A percentile compares a stretch with the other conserved stretches of the same genome.
Conservation (phyloP, 1,140 invertebrate genomes). For the Atta texana region DNA sequence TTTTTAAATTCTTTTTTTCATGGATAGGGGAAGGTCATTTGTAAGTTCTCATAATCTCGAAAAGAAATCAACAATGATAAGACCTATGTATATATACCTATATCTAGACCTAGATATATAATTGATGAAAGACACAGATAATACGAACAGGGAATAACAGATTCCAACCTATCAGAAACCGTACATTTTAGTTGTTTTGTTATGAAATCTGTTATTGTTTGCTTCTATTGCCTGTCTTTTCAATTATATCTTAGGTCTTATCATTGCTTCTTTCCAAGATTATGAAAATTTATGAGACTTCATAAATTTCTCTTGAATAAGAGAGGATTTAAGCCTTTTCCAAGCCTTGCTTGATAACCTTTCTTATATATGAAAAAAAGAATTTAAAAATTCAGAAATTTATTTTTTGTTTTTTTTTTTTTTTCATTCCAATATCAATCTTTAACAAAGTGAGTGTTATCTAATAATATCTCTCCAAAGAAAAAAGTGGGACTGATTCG, state of each 20-base stretch:
- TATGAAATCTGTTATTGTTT: no score
- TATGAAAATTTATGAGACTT: not conserved
- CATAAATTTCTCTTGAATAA: not conserved
- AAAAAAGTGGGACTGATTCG: not conserved
- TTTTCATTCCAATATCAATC: not conserved
- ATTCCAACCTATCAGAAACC: no score
- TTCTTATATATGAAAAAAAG: not conserved
- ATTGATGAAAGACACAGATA: no score
- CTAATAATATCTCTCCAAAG: not conserved
- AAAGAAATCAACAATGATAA: no score
- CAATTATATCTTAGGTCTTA: no score
- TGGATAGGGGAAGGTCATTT: no score
- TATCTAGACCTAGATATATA: no score
- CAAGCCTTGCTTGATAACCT: no score
- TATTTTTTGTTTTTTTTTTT: not conserved
- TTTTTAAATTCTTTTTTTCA: not conserved
- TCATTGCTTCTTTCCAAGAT: not conserved
- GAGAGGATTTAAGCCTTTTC: not conserved
- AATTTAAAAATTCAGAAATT: not conserved
- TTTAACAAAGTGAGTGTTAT: slow-evolving; percentile 31
- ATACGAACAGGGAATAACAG: no score
- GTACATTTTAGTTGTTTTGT: no score
- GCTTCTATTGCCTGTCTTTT: no score
- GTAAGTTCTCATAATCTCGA: not conserved
- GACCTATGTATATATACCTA: no score